Percentiles rank a stretch among this genome's conserved stretches.
These are phyloP conservation scores for Bujurquina vittata DNA, from an alignment of 2,113 vertebrate genomes.

Conservation along the genomic window DNA sequence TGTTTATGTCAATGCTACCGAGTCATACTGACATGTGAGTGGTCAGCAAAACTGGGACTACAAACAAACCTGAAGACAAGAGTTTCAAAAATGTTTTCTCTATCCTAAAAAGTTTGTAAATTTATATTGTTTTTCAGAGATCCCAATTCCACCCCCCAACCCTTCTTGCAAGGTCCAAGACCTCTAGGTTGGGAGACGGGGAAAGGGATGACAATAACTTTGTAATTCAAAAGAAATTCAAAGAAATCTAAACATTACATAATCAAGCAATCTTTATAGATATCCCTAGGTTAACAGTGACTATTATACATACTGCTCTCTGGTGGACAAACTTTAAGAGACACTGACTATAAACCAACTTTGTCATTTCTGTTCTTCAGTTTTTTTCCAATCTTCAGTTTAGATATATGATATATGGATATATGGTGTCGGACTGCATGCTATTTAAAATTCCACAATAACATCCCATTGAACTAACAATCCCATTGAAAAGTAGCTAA, in stretches of 20 bases:
- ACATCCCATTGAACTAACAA: too few relatives aligned
- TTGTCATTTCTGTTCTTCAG: neutral
- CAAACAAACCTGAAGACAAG: neutral
- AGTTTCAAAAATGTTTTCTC: neutral
- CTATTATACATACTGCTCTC: neutral
- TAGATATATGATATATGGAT: too few relatives aligned
- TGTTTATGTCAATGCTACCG: neutral
- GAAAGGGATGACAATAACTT: neutral
- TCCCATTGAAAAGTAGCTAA: too few relatives aligned
- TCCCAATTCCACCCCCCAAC: neutral
- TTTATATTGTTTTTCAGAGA: neutral
- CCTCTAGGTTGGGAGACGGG: neutral
- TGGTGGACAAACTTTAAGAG: conserved; percentile 11
- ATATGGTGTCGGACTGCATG: too few relatives aligned
- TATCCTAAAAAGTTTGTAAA: neutral
- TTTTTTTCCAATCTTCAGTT: too few relatives aligned
- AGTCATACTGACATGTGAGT: neutral
- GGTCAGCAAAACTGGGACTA: neutral
- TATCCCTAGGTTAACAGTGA: neutral
- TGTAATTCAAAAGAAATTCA: neutral
- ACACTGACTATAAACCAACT: neutral
- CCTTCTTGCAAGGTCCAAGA: neutral
- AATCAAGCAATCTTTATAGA: neutral
- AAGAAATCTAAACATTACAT: neutral
- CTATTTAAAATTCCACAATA: too few relatives aligned